Conservation (phyloP, 1,140 invertebrate species). For the Drosophila biarmipes region DNA sequence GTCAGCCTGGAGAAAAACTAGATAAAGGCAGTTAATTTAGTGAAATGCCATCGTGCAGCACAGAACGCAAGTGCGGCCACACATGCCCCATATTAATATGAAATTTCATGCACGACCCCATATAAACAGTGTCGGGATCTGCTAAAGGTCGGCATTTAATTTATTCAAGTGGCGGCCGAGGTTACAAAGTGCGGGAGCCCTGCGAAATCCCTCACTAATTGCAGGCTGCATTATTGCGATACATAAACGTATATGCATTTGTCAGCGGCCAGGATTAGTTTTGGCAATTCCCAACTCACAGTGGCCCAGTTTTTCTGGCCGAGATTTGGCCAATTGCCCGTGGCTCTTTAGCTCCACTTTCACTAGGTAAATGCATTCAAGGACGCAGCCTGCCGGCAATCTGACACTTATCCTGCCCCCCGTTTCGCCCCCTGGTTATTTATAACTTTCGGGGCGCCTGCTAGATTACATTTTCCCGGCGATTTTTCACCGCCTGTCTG, state of each 20-base stretch:
- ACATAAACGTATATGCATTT: background rate
- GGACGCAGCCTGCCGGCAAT: conserved; percentile 46
- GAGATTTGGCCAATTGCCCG: conserved; percentile 53
- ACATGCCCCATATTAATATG: conserved; percentile 27
- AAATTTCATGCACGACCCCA: conserved; percentile 28
- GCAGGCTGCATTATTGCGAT: conserved; percentile 21
- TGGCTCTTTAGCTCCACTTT: conserved; percentile 41
- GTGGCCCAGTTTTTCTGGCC: conserved; percentile 46
- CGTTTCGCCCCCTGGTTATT: conserved; percentile 50
- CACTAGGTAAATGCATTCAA: conserved; percentile 66
- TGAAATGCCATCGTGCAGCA: conserved; percentile 31
- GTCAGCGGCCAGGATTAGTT: conserved; percentile 51
- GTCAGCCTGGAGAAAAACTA: conserved; percentile 41
- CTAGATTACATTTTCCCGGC: conserved; percentile 60
- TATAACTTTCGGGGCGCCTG: conserved; percentile 61
- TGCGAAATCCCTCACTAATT: conserved; percentile 34
- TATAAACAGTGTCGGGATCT: conserved; percentile 9
- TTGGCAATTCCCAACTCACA: conserved; percentile 38
- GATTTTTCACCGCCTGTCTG: conserved; percentile 58
- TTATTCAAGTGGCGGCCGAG: conserved; percentile 32
- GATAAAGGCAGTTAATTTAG: conserved; percentile 74
- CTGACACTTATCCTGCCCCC: conserved; percentile 46
- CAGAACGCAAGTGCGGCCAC: conserved; percentile 26
- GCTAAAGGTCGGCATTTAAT: conserved; percentile 33
- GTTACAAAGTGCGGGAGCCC: conserved; percentile 2